These are phyloP conservation scores for Ypsolopha sequella DNA, from an alignment of 2,888 invertebrate species.

Conservation along the genomic window DNA sequence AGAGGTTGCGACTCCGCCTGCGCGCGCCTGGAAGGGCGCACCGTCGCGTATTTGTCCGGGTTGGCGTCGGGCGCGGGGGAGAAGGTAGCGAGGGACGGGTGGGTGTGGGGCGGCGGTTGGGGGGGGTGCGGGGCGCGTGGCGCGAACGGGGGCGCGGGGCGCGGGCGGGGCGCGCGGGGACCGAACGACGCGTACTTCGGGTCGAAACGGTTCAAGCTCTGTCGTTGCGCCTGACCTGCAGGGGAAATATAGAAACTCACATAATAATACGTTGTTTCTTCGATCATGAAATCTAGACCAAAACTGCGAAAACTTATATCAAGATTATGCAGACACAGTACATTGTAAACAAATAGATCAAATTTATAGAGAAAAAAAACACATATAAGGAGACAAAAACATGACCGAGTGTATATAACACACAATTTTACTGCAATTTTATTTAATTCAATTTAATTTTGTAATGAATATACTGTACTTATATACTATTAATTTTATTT, in stretches of 20 bases:
- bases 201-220: constrained; percentile 70
- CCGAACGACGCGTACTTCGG: constrained; percentile 72
- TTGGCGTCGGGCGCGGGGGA: constrained; percentile 22
- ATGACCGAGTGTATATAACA: too few species aligned
- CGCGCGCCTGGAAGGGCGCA: constrained; percentile 40
- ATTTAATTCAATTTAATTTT: too few species aligned
- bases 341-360: too few species aligned
- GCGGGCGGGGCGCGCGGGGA: constrained; percentile 58
- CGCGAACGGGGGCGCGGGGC: constrained; percentile 54
- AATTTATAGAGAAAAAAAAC: too few species aligned
- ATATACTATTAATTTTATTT: too few species aligned
- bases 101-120: constrained; percentile 43
- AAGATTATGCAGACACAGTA: too few species aligned
- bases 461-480: too few species aligned
- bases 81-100: constrained; percentile 41
- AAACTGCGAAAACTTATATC: too few species aligned
- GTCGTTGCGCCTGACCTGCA: constrained; percentile 47
- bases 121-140: constrained; percentile 65
- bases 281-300: too few species aligned
- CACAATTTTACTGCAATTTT: too few species aligned
- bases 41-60: constrained; percentile 44
- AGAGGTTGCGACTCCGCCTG: constrained; percentile 65
- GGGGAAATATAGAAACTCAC: neutral
- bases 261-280: too few species aligned
- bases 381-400: too few species aligned